Evolutionary conservation across 2,113 vertebrate species (phyloP).

Genomic region (Cariama cristata): DNA sequence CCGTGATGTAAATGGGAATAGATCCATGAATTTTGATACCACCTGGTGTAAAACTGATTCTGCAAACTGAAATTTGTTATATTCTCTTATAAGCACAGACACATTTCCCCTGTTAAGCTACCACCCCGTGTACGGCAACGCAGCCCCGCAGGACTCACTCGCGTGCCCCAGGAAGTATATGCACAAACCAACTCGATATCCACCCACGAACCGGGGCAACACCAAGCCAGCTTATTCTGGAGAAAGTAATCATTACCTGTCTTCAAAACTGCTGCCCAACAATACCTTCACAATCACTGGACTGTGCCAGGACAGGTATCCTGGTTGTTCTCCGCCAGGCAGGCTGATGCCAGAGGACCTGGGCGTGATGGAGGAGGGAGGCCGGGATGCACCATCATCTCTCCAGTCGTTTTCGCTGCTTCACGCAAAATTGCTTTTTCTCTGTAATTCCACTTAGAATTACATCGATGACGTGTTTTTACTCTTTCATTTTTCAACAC

Average conservation of each 20-base stretch:
- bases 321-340: not conserved
- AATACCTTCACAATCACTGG: not conserved
- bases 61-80: not conserved
- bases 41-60: not conserved
- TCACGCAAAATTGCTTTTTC: not conserved
- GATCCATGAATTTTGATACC: rapidly evolving
- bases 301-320: not conserved
- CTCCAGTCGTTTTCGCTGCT: not conserved
- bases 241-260: not conserved
- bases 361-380: not conserved
- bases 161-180: rapidly evolving
- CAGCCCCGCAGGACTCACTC: not conserved
- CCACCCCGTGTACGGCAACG: rapidly evolving
- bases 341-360: not conserved
- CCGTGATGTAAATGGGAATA: rapidly evolving
- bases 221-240: not conserved
- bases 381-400: not conserved
- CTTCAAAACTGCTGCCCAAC: not conserved
- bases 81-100: not conserved
- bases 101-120: rapidly evolving
- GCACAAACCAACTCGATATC: not conserved
- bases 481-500: not conserved
- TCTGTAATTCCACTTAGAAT: not conserved
- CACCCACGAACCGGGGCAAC: not conserved
- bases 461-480: not conserved